A percentile compares a stretch with the other conserved stretches of the same genome.
Evolutionary conservation across 1,140 invertebrate species (phyloP).

Genomic region (Bombus waltoni): DNA sequence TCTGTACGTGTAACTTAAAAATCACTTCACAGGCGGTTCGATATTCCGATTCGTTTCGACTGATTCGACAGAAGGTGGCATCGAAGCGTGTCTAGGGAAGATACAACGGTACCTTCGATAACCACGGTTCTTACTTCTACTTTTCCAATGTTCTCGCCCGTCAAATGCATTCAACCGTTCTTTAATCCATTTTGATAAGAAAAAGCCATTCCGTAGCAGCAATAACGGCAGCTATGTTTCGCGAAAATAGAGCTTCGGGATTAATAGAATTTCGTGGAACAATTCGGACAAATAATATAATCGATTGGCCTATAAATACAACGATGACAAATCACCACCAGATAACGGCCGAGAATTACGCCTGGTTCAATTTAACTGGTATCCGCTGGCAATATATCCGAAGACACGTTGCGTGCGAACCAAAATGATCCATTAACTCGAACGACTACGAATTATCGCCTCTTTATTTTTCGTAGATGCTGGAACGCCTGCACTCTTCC

Average conservation of each 20-base stretch:
- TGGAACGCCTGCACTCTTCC: not conserved
- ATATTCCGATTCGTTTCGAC: not conserved
- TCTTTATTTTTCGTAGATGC: not conserved
- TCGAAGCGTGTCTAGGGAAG: slow-evolving; percentile 14
- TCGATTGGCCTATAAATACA: not conserved
- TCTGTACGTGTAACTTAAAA: not conserved
- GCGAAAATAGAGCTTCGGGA: not conserved
- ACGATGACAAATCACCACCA: not conserved
- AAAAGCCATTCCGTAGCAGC: not conserved
- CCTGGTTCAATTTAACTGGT: not conserved
- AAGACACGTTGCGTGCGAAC: not conserved
- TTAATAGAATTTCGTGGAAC: not conserved
- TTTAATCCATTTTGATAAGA: slow-evolving; percentile 2
- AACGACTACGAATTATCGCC: not conserved
- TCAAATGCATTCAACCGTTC: not conserved
- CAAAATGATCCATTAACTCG: not conserved
- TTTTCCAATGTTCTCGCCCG: not conserved
- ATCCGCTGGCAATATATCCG: not conserved
- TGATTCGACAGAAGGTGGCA: not conserved
- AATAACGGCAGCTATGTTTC: not conserved
- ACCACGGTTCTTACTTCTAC: not conserved
- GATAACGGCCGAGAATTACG: slow-evolving; percentile 6
- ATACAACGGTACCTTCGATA: not conserved
- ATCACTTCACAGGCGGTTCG: not conserved
- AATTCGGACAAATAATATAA: not conserved